phyloP scores from a whole-genome alignment of 2,888 invertebrate genomes.

The Clivina fossor region DNA sequence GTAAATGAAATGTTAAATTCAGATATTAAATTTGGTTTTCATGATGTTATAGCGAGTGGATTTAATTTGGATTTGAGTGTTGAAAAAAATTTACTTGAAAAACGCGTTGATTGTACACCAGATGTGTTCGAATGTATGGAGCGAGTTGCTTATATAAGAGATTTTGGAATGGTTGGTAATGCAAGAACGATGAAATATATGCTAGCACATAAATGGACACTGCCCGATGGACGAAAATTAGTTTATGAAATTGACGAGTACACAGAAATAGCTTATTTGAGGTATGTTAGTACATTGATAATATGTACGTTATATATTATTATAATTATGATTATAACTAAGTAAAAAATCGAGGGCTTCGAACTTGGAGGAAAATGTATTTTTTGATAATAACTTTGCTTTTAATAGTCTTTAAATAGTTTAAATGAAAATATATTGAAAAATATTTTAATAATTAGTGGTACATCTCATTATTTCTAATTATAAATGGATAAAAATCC shows the following conservation, averaged over 20 bases:
- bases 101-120: not conserved
- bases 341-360: too few species aligned
- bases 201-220: conserved; percentile 6
- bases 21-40: conserved; percentile 4
- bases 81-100: not conserved
- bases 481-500: too few species aligned
- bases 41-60: not conserved
- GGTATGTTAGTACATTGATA: too few species aligned
- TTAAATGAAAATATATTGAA: too few species aligned
- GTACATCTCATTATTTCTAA: too few species aligned
- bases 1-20: not conserved
- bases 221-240: not conserved
- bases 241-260: not conserved
- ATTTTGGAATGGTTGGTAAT: conserved; percentile 6
- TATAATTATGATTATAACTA: too few species aligned
- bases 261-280: too few species aligned
- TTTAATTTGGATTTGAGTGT: not conserved
- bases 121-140: conserved; percentile 7
- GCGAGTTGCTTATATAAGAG: conserved; percentile 4
- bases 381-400: too few species aligned
- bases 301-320: too few species aligned
- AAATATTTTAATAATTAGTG: too few species aligned
- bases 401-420: too few species aligned
- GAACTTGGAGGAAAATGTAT: too few species aligned
- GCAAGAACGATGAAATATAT: not conserved